Percentiles rank a stretch among this genome's conserved stretches.
Evolutionary conservation across 2,113 vertebrate genomes (phyloP).

Genomic region (Seriola quinqueradiata): DNA sequence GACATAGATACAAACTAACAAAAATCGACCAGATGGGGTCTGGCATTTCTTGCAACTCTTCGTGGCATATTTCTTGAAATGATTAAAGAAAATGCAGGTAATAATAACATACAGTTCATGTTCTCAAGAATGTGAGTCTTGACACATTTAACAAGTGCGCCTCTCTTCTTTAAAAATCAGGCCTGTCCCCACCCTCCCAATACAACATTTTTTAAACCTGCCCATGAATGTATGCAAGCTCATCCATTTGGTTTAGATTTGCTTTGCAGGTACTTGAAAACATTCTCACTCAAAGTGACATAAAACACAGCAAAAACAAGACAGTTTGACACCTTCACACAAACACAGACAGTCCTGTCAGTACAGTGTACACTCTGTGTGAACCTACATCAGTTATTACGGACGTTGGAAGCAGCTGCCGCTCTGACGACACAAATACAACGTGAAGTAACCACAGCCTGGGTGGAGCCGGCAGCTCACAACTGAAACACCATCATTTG

Average conservation of each 20-base stretch:
- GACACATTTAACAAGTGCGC: no score
- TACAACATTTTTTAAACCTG: not conserved
- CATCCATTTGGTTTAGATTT: not conserved
- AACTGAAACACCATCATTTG: constrained; percentile 69
- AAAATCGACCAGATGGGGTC: no score
- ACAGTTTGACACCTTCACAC: not conserved
- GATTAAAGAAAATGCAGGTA: no score
- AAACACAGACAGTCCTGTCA: not conserved
- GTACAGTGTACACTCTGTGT: not conserved
- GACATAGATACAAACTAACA: no score
- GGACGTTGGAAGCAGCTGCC: constrained; percentile 54
- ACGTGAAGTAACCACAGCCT: constrained; percentile 70
- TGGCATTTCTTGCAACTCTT: no score
- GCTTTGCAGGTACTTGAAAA: not conserved
- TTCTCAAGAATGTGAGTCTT: no score
- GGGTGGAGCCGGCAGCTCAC: constrained; percentile 68
- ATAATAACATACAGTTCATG: no score
- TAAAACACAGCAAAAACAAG: not conserved
- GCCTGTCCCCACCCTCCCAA: no score
- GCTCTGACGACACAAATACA: constrained; percentile 50
- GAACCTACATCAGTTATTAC: constrained; percentile 50
- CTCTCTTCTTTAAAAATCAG: not conserved
- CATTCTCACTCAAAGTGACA: not conserved
- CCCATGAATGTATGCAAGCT: not conserved
- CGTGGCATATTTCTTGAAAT: no score